Conservation (phyloP, 1,140 invertebrate genomes). For the Pseudobourletiella spinata region DNA sequence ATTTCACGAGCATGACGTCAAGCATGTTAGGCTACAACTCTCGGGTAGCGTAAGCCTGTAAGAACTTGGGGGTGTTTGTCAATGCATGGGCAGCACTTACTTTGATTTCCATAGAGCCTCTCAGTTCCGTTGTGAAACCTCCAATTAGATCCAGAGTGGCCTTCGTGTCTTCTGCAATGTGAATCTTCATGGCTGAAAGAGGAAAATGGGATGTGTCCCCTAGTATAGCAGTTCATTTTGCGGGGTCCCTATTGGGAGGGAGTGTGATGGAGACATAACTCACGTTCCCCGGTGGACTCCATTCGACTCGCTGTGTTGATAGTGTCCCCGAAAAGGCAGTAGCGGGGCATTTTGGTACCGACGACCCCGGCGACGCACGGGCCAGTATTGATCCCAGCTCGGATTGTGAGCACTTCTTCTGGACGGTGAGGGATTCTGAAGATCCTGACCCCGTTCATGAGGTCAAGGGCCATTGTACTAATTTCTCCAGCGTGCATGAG, state of each 20-base stretch:
- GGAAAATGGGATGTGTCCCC: too few relatives aligned
- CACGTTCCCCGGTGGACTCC: slow-evolving; percentile 48
- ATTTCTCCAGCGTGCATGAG: slow-evolving; percentile 49
- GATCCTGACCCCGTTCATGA: slow-evolving; percentile 45
- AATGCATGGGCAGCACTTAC: slow-evolving; percentile 35
- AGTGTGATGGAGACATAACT: too few relatives aligned
- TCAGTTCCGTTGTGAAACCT: slow-evolving; percentile 41
- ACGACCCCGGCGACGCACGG: slow-evolving; percentile 51
- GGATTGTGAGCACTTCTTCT: slow-evolving; percentile 46
- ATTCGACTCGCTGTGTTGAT: slow-evolving; percentile 49
- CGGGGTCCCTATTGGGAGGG: too few relatives aligned
- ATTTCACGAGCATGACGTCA: background rate
- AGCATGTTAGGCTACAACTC: background rate
- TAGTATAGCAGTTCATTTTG: too few relatives aligned
- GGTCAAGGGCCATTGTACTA: slow-evolving; percentile 50
- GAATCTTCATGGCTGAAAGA: slow-evolving; percentile 45
- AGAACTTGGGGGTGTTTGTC: too few relatives aligned
- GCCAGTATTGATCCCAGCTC: slow-evolving; percentile 54
- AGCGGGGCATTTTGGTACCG: slow-evolving; percentile 54
- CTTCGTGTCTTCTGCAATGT: slow-evolving; percentile 45
- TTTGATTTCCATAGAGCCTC: slow-evolving; percentile 46
- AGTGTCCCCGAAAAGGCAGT: slow-evolving; percentile 56
- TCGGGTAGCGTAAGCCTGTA: too few relatives aligned
- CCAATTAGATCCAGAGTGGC: slow-evolving; percentile 43
- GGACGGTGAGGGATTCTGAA: slow-evolving; percentile 52